Base-by-base conservation (phyloP, 2,113 vertebrate genomes). In the Fulica atra region DNA sequence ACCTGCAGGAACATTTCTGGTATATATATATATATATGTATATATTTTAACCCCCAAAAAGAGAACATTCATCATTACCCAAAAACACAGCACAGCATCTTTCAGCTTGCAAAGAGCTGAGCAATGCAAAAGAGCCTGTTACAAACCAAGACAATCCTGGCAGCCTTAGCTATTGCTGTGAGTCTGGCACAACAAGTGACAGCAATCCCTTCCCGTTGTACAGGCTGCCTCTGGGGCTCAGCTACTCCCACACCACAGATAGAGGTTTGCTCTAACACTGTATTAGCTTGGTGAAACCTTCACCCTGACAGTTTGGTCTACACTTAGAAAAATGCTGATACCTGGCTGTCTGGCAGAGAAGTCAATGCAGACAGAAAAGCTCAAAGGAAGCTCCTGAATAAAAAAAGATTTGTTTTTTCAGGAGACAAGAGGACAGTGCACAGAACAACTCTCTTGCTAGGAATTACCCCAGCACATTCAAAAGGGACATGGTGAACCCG, bases 371-470 rank as follows among this genome's bases (percentile, higher is more conserved):
- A 31, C 17, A 81, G 38, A 57, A 35, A 19, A 25, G 36, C 28
- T 46, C 33, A 31, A 33, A 13, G 9, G 23, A 72, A 81, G 24
- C 7, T 17, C 11, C n/a, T 3, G 2, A 0, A 0, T 17, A 35
- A 11, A 2, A 20, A 56, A 68, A 19, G 12, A 10, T 2, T 12
- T 29, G 40, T 0, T 57, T 85, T 83, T 53, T 56, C 15, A 16
- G 2, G 4, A 85, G 25, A 28, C 28, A 56, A 36, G 18, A 72
- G 73, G 89, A 48, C 0, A 54, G 20, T 1, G 4, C 24, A n/a
- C 1, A 2, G 35, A 86, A 2, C 19, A 81, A 29, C 15, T 12
- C 35, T 31, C 50, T 9, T 13, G 31, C 15, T 6, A 50, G 35
- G 66, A 85, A 81, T 57, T 8, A 26, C 0, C 0, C 36, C 18